Conservation (phyloP, 2,113 vertebrate genomes). For the Platichthys flesus region DNA sequence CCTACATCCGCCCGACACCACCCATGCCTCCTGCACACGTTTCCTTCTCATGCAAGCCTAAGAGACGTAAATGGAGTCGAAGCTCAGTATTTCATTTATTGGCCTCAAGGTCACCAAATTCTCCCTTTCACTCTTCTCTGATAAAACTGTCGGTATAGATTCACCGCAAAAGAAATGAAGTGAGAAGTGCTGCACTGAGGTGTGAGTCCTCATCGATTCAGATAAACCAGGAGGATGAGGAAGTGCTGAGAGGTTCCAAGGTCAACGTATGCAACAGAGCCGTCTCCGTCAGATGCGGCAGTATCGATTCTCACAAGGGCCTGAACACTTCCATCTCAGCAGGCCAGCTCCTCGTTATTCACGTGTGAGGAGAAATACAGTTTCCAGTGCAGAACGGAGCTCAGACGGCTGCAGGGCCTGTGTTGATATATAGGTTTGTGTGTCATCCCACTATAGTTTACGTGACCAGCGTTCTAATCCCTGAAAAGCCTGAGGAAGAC, state of each 20-base stretch:
- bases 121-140: not conserved
- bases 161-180: not conserved
- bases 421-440: conserved; percentile 60
- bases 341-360: not conserved
- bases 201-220: conserved; percentile 21
- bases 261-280: conserved; percentile 29
- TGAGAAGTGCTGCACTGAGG: not conserved
- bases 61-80: conserved; percentile 16
- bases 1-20: conserved; percentile 53
- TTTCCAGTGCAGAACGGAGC: not conserved
- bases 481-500: conserved; percentile 12
- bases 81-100: conserved; percentile 12
- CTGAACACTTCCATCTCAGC: not conserved
- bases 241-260: conserved; percentile 52
- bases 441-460: conserved; percentile 58
- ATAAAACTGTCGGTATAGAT: conserved; percentile 11
- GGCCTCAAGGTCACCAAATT: conserved; percentile 36
- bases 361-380: not conserved
- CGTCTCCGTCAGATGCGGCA: conserved; percentile 3
- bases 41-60: conserved; percentile 21
- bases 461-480: conserved; percentile 63
- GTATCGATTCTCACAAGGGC: conserved; percentile 18
- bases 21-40: conserved; percentile 11
- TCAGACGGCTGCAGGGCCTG: conserved; percentile 2
- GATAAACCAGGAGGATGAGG: conserved; percentile 21